Evolutionary conservation across 2,113 vertebrate species (phyloP).

Genomic region (Plotosus lineatus): DNA sequence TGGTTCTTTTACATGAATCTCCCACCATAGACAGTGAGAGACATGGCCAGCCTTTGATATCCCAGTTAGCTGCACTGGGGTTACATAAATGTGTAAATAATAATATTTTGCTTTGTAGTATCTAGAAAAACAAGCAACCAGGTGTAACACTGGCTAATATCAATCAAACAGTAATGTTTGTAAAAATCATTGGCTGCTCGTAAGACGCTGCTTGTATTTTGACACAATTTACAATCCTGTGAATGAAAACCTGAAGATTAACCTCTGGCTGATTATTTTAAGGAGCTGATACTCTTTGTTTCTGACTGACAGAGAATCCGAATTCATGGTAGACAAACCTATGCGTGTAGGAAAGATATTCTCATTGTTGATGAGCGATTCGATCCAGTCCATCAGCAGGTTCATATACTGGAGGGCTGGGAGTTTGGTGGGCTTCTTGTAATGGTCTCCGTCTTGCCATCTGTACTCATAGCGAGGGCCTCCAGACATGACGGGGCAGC

Average conservation of each 20-base stretch:
- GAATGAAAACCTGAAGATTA: not conserved
- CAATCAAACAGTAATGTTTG: not conserved
- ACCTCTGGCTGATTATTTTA: not conserved
- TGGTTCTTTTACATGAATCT: too few species aligned
- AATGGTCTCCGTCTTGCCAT: conserved; percentile 92
- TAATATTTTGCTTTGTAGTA: not conserved
- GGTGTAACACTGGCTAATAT: not conserved
- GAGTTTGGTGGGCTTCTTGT: conserved; percentile 90
- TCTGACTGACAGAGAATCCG: not conserved
- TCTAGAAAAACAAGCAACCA: not conserved
- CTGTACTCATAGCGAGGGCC: conserved; percentile 93
- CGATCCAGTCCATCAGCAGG: conserved; percentile 97
- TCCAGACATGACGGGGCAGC: conserved; percentile 93
- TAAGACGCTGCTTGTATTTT: not conserved
- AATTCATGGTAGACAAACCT: conserved; percentile 78
- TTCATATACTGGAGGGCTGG: conserved; percentile 92
- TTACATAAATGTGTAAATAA: too few species aligned
- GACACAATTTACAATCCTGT: not conserved
- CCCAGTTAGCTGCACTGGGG: too few species aligned
- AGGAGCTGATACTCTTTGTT: not conserved
- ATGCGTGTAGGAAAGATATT: conserved; percentile 93
- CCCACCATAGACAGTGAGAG: too few species aligned
- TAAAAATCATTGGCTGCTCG: not conserved
- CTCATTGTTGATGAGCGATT: conserved; percentile 93
- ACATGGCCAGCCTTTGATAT: too few species aligned